A percentile compares a stretch with the other conserved stretches of the same genome.
These are phyloP conservation scores for Oophaga sylvatica DNA, from an alignment of 2,797 vertebrate species.

Conservation along the genomic window DNA sequence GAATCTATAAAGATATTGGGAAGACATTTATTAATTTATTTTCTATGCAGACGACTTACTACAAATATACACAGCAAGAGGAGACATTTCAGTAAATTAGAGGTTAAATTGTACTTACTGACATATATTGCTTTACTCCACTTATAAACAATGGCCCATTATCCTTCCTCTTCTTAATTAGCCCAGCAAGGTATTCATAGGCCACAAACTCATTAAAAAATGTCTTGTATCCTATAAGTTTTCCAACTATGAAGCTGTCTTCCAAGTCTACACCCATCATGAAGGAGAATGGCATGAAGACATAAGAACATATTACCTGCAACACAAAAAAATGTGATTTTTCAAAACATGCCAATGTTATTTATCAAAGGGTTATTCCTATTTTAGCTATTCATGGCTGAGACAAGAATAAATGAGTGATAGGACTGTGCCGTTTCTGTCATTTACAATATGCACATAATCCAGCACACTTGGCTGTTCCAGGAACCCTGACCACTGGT, in stretches of 20 bases:
- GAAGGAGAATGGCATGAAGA: slow-evolving; percentile 88
- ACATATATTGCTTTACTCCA: slow-evolving; percentile 83
- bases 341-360: background rate
- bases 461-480: too few species aligned
- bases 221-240: slow-evolving; percentile 85
- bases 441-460: too few species aligned
- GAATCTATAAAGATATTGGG: background rate
- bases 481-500: too few species aligned
- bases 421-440: too few species aligned
- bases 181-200: slow-evolving; percentile 79
- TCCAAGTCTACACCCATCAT: slow-evolving; percentile 90
- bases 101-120: slow-evolving; percentile 72
- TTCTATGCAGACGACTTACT: background rate
- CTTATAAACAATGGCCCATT: slow-evolving; percentile 79
- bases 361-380: background rate
- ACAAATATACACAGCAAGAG: background rate
- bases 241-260: slow-evolving; percentile 85
- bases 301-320: slow-evolving; percentile 84
- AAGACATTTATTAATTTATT: background rate
- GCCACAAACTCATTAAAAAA: slow-evolving; percentile 91
- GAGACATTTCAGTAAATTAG: background rate
- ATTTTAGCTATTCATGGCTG: too few species aligned
- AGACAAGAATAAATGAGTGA: too few species aligned
- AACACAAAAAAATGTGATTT: slow-evolving; percentile 39
- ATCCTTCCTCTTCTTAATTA: slow-evolving; percentile 76